Base-by-base conservation (phyloP, 2,888 invertebrate genomes). In the Metacarcinus magister region DNA sequence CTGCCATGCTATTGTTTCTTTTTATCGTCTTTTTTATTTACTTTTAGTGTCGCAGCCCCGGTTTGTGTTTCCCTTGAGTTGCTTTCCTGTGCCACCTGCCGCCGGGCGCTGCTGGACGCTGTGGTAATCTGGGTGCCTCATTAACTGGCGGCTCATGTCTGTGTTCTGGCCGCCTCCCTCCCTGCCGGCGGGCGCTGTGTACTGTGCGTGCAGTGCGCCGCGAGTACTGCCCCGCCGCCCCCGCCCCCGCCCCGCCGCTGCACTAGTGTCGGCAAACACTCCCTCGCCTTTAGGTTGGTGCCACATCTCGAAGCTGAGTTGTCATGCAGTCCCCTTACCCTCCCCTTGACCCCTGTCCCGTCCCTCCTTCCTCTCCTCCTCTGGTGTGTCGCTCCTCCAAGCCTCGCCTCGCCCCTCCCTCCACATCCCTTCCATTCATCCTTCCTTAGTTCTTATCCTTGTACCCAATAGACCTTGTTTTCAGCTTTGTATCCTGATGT, bases 271-370 rank as follows among this genome's bases (percentile, higher is more conserved):
- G 92, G 92, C 82, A 82, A 82, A 94, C 82, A 94, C 46, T 75
- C 43, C 94, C 82, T 94, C 94, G 94, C 82, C 94, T 94, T 94
- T 94, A 94, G 75, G 94, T 82, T 82, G 94, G 46, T 94, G 46
- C 82, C 82, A 82, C 94, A 82, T 94, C 94, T 94, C 94, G 82
- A 94, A 82, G 94, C 82, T 94, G 82, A 94, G 82, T 94, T 82
- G 94, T 94, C 94, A 75, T 94, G 82, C 82, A 82, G 82, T 67
- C 82, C 94, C 46, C 82, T 28, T 28, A 75, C 46, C n/a, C 46
- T n/a, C n/a, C 75, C 46, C 93, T 44, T 46, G 19, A 23, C 43
- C 75, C 44, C 93, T 43, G 39, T 10, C 44, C 43, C 75, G 7
- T 32, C 75, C 92, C 32, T n/a, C 32, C 54, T 3, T 10, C 92